Evolutionary conservation across 2,888 invertebrate species (phyloP).

Genomic region (Dorcus parallelipipedus): DNA sequence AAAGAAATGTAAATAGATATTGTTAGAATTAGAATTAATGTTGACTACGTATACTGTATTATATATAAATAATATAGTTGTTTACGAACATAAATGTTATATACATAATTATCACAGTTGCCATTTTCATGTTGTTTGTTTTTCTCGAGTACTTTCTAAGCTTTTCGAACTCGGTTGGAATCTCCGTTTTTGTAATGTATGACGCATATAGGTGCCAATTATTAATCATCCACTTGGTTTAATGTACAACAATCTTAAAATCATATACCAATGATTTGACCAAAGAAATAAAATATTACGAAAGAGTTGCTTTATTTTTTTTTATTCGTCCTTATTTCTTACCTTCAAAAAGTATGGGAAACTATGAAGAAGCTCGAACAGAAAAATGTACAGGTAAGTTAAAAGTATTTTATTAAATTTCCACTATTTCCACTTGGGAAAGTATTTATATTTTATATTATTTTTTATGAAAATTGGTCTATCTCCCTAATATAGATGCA

Average conservation of each 20-base stretch:
- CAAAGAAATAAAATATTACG: slow-evolving; percentile 54
- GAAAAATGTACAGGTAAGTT: too few relatives aligned
- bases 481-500: too few relatives aligned
- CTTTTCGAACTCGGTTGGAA: slow-evolving; percentile 13
- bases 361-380: too few relatives aligned
- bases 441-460: too few relatives aligned
- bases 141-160: slow-evolving; percentile 9
- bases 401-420: too few relatives aligned
- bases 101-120: slow-evolving; percentile 32
- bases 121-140: slow-evolving; percentile 32
- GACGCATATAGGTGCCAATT: slow-evolving; percentile 43
- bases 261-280: slow-evolving; percentile 65
- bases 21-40: slow-evolving; percentile 38
- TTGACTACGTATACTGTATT: slow-evolving; percentile 37
- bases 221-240: slow-evolving; percentile 28
- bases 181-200: slow-evolving; percentile 9
- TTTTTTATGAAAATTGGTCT: too few relatives aligned
- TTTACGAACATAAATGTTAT: slow-evolving; percentile 35
- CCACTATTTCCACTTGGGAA: too few relatives aligned
- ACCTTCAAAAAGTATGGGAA: too few relatives aligned
- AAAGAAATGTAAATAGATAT: slow-evolving; percentile 34
- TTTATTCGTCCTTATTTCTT: too few relatives aligned
- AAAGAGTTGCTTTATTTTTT: too few relatives aligned
- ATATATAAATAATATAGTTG: slow-evolving; percentile 31
- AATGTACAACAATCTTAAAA: slow-evolving; percentile 39